A percentile compares a stretch with the other conserved stretches of the same genome.
These are phyloP conservation scores for Pyrgus malvae DNA, from an alignment of 2,888 invertebrate genomes.

Conservation along the genomic window DNA sequence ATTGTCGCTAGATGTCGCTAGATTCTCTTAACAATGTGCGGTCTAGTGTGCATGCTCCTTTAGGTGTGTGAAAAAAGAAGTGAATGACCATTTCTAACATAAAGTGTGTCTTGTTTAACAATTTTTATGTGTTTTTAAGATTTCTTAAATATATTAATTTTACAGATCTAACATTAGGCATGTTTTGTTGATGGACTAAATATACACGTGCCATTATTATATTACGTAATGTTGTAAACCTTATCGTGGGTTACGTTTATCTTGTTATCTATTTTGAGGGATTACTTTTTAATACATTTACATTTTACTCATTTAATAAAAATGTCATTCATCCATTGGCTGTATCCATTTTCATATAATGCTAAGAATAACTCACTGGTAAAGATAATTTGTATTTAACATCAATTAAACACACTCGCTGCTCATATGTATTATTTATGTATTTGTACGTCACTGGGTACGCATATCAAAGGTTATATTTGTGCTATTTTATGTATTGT, in stretches of 20 bases:
- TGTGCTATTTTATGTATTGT: background rate
- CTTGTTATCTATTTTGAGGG: background rate
- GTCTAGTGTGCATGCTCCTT: slow-evolving; percentile 34
- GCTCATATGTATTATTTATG: slow-evolving; percentile 2
- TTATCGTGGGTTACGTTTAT: too few relatives aligned
- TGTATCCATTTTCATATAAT: slow-evolving; percentile 19
- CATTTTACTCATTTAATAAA: too few relatives aligned
- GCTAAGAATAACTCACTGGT: background rate
- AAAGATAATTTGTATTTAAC: background rate
- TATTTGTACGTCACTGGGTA: background rate
- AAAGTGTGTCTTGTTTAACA: slow-evolving; percentile 20
- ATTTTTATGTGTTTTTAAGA: background rate
- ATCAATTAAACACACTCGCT: background rate
- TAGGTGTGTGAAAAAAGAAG: slow-evolving; percentile 68
- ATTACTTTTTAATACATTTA: background rate
- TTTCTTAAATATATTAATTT: background rate
- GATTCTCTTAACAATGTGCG: slow-evolving; percentile 23
- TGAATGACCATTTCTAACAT: slow-evolving; percentile 67
- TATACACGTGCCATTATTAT: too few relatives aligned
- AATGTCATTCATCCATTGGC: background rate
- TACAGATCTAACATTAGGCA: slow-evolving; percentile 26
- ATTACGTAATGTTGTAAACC: too few relatives aligned
- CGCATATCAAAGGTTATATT: background rate
- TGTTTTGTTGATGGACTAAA: slow-evolving; percentile 17
- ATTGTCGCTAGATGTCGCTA: slow-evolving; percentile 9